These are phyloP conservation scores for Amphimallon solstitiale DNA, from an alignment of 2,888 invertebrate species.

Conservation along the genomic window DNA sequence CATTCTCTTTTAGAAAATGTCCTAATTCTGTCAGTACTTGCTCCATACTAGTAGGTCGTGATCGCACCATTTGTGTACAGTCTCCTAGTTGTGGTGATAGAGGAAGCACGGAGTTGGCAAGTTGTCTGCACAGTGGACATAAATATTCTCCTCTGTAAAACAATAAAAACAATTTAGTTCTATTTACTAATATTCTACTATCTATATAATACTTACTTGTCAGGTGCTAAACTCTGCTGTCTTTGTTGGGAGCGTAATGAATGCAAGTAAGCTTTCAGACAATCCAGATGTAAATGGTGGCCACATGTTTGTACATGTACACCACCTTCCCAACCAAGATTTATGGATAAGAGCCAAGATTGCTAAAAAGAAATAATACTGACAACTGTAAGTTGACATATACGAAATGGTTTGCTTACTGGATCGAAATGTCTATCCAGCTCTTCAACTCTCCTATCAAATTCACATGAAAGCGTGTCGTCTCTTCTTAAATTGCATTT, in stretches of 20 bases:
- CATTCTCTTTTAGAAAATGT: slow-evolving; percentile 75
- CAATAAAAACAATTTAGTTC: neutral
- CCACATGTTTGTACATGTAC: slow-evolving; percentile 96
- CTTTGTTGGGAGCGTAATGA: slow-evolving; percentile 83
- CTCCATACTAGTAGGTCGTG: slow-evolving; percentile 65
- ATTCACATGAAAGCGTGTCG: slow-evolving; percentile 78
- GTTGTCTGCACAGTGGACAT: slow-evolving; percentile 94
- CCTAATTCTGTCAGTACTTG: slow-evolving; percentile 65
- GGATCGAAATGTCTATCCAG: slow-evolving; percentile 80
- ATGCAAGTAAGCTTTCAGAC: slow-evolving; percentile 89
- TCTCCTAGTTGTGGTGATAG: slow-evolving; percentile 78
- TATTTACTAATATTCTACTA: neutral
- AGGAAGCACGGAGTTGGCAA: slow-evolving; percentile 90
- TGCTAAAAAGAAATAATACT: slow-evolving; percentile 63
- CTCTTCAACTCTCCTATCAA: slow-evolving; percentile 80
- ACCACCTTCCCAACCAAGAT: slow-evolving; percentile 90
- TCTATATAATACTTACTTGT: slow-evolving; percentile 65
- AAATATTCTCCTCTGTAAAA: slow-evolving; percentile 83
- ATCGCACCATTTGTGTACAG: slow-evolving; percentile 72
- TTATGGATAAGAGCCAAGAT: slow-evolving; percentile 82
- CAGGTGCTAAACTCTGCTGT: slow-evolving; percentile 76
- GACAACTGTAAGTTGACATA: no score
- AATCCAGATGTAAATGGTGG: slow-evolving; percentile 95
- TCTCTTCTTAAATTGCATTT: slow-evolving; percentile 67
- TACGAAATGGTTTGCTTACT: slow-evolving; percentile 59